Percentiles rank a stretch among this genome's conserved stretches.
phyloP scores from a whole-genome alignment of 2,797 vertebrate genomes.

The Takifugu ocellatus region DNA sequence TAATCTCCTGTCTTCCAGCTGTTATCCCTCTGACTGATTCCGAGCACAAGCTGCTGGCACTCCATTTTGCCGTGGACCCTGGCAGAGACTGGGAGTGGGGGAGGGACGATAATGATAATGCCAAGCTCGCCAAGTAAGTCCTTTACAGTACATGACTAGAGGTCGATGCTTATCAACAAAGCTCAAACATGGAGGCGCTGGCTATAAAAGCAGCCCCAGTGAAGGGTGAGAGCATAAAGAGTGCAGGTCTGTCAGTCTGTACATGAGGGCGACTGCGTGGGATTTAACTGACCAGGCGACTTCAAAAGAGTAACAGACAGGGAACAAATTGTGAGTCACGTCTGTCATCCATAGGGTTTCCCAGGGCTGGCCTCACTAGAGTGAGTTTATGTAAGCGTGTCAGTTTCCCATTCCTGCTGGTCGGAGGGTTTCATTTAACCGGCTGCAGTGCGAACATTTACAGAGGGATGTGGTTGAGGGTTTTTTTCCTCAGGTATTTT shows the following conservation, averaged over 20 bases:
- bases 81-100: slow-evolving; percentile 98
- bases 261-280: slow-evolving; percentile 26
- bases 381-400: slow-evolving; percentile 57
- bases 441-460: slow-evolving; percentile 29
- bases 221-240: slow-evolving; percentile 24
- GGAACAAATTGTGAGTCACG: slow-evolving; percentile 50
- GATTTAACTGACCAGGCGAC: slow-evolving; percentile 58
- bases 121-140: slow-evolving; percentile 93
- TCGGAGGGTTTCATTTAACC: slow-evolving; percentile 43
- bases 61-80: slow-evolving; percentile 98
- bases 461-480: slow-evolving; percentile 12
- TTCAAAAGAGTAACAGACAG: slow-evolving; percentile 46
- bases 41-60: slow-evolving; percentile 95
- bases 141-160: slow-evolving; percentile 15
- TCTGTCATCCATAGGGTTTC: slow-evolving; percentile 50
- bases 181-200: slow-evolving; percentile 10
- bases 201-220: slow-evolving; percentile 7
- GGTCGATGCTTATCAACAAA: slow-evolving; percentile 36
- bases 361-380: slow-evolving; percentile 47
- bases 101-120: slow-evolving; percentile 93
- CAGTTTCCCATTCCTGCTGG: slow-evolving; percentile 62
- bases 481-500: neutral
- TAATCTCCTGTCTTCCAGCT: slow-evolving; percentile 79
- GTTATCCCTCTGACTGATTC: slow-evolving; percentile 98
- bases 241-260: slow-evolving; percentile 31